Conservation (phyloP, 2,888 invertebrate genomes). For the Scaptomyza reducta region DNA sequence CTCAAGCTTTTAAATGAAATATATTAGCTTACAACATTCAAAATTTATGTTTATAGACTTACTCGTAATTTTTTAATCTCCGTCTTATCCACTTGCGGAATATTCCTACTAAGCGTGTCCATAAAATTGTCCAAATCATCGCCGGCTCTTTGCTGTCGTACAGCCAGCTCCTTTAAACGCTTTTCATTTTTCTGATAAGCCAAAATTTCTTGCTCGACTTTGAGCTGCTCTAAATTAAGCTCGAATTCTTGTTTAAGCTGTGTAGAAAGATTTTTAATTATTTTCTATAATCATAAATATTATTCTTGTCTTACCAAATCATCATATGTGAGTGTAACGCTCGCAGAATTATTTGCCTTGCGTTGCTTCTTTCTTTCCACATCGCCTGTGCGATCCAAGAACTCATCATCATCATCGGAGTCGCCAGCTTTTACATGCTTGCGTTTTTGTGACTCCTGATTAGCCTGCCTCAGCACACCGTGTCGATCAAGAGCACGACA, state of each 20-base stretch:
- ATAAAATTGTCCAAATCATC: conserved; percentile 95
- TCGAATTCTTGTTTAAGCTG: conserved; percentile 80
- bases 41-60: conserved; percentile 22
- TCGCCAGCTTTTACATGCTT: conserved; percentile 93
- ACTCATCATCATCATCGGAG: conserved; percentile 97
- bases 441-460: conserved; percentile 93
- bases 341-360: conserved; percentile 83
- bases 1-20: conserved; percentile 85
- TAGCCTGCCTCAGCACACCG: conserved; percentile 93
- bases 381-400: conserved; percentile 96
- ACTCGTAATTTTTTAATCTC: conserved; percentile 87
- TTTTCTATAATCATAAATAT: neutral
- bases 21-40: neutral
- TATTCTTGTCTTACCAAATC: conserved; percentile 86
- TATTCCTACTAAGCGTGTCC: conserved; percentile 87
- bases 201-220: conserved; percentile 86
- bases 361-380: conserved; percentile 93
- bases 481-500: conserved; percentile 95
- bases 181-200: conserved; percentile 84
- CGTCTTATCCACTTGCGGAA: conserved; percentile 86
- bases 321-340: conserved; percentile 86
- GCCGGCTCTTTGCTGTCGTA: conserved; percentile 80
- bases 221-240: conserved; percentile 86
- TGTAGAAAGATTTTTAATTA: conserved; percentile 5
- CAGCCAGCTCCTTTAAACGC: conserved; percentile 71